Evolutionary conservation across 2,888 invertebrate genomes (phyloP).

Genomic region (Campoplex nolae): DNA sequence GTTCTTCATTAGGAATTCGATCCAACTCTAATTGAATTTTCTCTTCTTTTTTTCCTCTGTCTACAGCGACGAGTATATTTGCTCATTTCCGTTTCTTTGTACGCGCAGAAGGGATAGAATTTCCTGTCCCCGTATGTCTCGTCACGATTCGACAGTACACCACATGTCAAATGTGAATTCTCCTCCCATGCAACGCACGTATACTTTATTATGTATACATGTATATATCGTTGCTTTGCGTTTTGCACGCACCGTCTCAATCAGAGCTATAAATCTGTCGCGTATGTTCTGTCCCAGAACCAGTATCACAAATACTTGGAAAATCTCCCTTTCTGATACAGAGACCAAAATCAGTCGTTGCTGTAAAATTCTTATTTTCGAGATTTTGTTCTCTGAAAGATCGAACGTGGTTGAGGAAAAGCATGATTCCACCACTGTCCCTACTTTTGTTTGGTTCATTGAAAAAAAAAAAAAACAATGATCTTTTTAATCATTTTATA

Average conservation of each 20-base stretch:
- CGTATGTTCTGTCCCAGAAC: conserved; percentile 35
- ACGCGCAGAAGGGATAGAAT: conserved; percentile 28
- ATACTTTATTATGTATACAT: conserved; percentile 19
- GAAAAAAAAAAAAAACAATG: neutral
- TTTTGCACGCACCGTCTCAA: conserved; percentile 69
- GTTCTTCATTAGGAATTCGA: conserved; percentile 46
- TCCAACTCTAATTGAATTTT: conserved; percentile 20
- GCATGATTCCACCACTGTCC: neutral
- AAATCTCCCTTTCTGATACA: neutral
- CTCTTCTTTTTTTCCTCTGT: neutral
- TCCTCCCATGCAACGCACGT: conserved; percentile 29
- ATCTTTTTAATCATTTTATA: neutral
- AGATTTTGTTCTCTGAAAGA: neutral
- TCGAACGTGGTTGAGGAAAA: neutral
- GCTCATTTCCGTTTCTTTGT: conserved; percentile 30
- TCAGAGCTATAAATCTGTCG: conserved; percentile 72
- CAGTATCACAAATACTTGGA: neutral
- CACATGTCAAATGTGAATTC: conserved; percentile 57
- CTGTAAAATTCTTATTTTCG: neutral
- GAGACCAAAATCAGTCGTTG: neutral
- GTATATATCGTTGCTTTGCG: conserved; percentile 18
- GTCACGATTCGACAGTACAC: conserved; percentile 56
- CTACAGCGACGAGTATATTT: conserved; percentile 5
- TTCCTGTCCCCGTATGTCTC: conserved; percentile 43
- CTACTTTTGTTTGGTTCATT: neutral